Evolutionary conservation across 2,113 vertebrate species (phyloP), one percentile per base, ranked within the genome.

Genomic region (Kryptolebias marmoratus): DNA sequence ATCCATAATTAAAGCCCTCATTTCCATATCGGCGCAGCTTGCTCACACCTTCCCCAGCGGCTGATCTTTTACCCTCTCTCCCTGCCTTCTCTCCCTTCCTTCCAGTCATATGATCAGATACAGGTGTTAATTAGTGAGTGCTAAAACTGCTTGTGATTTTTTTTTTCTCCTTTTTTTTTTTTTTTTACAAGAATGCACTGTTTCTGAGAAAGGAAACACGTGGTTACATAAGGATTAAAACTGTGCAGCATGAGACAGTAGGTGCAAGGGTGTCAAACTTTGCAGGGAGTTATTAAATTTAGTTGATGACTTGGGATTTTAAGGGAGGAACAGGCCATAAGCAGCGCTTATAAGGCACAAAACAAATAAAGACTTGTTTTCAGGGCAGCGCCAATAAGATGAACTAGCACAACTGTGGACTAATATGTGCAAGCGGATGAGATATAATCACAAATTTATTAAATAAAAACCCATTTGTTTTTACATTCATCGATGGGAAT

Each of bases 1-100:
- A 83, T 91, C 84, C 76, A 85, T 91, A 93, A 94, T 93, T 93
- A 93, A 93, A 87, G 67, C 22, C 70, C 67, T 71, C 72, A 89
- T 93, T 90, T 92, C 79, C 91, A 94, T 91, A 87, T 87, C 70
- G 73, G 84, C 75, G 28, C 64, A 18, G 69, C 85, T 73, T 62
- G 77, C 86, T 91, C 87, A 79, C 92, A 91, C 86, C 71, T 89
- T 81, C 79, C 49, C 61, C 3, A 16, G 76, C 57, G 62, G 60
- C 71, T 85, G 80, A 77, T 78, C 79, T 68, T 60, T 83, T 57
- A 31, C 68, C 52, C 48, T 68, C 82, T 8, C 53, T 44, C 48
- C n/a, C 70, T 56, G 45, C 28, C 32, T 71, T 28, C 60, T 68
- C 59, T 61, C 69, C 5, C 9, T 57, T 60, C 16, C 69, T 73